Evolutionary conservation across 2,113 vertebrate genomes (phyloP).

Genomic region (Pavo muticus): DNA sequence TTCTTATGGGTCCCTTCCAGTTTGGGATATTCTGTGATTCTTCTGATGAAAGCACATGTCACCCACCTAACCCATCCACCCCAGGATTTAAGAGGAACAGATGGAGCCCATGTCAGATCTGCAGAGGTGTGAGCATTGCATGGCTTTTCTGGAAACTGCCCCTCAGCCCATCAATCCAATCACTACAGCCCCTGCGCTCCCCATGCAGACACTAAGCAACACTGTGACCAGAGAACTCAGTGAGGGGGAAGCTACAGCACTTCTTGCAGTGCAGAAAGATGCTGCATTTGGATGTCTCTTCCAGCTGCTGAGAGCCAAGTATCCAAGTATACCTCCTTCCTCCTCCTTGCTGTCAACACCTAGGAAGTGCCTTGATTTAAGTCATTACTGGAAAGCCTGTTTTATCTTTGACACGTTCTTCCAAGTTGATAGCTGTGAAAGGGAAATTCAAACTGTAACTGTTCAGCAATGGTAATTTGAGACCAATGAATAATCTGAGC

Average conservation of each 20-base stretch:
- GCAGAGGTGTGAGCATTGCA: background rate
- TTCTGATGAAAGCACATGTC: background rate
- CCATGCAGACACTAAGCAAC: background rate
- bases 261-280: background rate
- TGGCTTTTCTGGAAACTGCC: background rate
- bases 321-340: conserved; percentile 46
- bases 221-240: background rate
- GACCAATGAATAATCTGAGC: background rate
- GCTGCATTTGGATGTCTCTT: background rate
- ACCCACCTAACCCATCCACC: background rate
- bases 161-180: background rate
- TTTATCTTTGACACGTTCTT: conserved; percentile 23
- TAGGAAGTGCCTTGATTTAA: conserved; percentile 5
- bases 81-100: background rate
- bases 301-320: conserved; percentile 49
- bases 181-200: background rate
- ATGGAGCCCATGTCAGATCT: accelerated
- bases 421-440: background rate
- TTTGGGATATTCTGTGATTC: no score
- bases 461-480: background rate
- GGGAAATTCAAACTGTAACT: background rate
- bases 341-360: conserved; percentile 57
- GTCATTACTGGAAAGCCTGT: background rate
- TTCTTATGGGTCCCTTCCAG: no score
- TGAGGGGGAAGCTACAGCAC: background rate